A percentile compares a stretch with the other conserved stretches of the same genome.
phyloP scores from a whole-genome alignment of 2,113 vertebrate genomes.

The Elanoides forficatus region DNA sequence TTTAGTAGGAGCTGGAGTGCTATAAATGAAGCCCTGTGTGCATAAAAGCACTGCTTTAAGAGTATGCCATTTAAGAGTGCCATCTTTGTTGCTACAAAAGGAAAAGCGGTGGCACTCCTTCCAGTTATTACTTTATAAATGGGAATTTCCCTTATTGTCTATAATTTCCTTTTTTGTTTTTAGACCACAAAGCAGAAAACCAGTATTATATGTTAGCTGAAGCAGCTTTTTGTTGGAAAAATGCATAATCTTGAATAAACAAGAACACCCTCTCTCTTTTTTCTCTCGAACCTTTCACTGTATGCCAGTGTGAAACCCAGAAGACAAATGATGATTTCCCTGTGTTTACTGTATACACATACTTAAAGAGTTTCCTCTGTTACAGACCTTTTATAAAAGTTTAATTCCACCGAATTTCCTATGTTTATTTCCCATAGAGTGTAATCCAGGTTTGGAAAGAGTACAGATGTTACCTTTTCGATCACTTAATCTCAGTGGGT shows the following conservation, averaged over 20 bases:
- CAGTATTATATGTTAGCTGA: neutral
- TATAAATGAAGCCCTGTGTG: neutral
- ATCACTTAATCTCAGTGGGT: slow-evolving; percentile 32
- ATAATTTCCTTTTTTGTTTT: neutral
- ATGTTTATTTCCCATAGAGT: neutral
- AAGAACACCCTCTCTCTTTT: neutral
- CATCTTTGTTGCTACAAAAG: neutral
- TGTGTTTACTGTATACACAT: neutral
- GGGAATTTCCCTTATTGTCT: neutral
- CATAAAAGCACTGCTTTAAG: neutral
- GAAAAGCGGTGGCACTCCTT: neutral
- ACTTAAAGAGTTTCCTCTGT: neutral
- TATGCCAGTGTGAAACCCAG: neutral
- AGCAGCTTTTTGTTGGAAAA: slow-evolving; percentile 9
- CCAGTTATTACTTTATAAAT: neutral
- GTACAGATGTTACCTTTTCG: slow-evolving; percentile 25
- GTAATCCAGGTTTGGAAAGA: slow-evolving; percentile 10
- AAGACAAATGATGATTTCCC: neutral
- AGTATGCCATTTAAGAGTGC: neutral
- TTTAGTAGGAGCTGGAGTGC: neutral
- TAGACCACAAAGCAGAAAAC: neutral
- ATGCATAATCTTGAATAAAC: neutral
- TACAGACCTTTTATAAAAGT: neutral
- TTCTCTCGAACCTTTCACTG: neutral
- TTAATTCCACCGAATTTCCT: slow-evolving; percentile 1